These are phyloP conservation scores for Lepidocyrtoides sp. DNA, from an alignment of 2,888 invertebrate species.

Conservation along the genomic window DNA sequence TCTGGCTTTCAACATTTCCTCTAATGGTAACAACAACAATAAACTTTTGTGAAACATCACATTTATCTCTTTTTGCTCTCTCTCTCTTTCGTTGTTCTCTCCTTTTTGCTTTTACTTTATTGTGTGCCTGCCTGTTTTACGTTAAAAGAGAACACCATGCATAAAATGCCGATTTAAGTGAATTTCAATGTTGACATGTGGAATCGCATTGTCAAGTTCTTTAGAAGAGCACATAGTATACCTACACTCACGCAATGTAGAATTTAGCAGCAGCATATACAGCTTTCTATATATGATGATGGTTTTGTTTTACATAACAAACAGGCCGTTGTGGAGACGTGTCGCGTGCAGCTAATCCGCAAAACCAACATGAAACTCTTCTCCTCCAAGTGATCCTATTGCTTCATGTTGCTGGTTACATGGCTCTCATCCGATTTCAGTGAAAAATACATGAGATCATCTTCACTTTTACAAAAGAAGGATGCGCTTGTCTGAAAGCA, in stretches of 20 bases:
- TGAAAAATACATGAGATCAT: conserved; percentile 47
- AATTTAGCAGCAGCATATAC: not conserved
- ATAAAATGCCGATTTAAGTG: conserved; percentile 62
- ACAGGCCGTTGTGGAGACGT: conserved; percentile 74
- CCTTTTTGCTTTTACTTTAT: not conserved
- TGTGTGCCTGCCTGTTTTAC: not conserved
- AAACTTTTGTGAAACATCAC: conserved; percentile 52
- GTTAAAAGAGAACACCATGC: not conserved
- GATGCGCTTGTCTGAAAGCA: conserved; percentile 21
- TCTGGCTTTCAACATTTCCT: conserved; percentile 91
- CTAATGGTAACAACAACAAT: conserved; percentile 88
- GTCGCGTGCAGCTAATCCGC: conserved; percentile 74
- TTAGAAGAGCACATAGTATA: not conserved
- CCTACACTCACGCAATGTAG: not conserved
- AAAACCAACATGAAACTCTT: conserved; percentile 35
- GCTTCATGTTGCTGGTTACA: conserved; percentile 61
- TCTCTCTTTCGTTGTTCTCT: not conserved
- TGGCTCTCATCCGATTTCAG: conserved; percentile 62
- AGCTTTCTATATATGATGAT: conserved; percentile 35
- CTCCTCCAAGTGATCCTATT: conserved; percentile 44
- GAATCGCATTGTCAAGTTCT: conserved; percentile 10
- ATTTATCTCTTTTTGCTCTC: conserved; percentile 50
- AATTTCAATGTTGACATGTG: conserved; percentile 62
- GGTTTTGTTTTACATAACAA: conserved; percentile 71
- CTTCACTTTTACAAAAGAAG: conserved; percentile 26